Base-by-base conservation (phyloP, 2,888 invertebrate genomes). In the Morpho deidamia region DNA sequence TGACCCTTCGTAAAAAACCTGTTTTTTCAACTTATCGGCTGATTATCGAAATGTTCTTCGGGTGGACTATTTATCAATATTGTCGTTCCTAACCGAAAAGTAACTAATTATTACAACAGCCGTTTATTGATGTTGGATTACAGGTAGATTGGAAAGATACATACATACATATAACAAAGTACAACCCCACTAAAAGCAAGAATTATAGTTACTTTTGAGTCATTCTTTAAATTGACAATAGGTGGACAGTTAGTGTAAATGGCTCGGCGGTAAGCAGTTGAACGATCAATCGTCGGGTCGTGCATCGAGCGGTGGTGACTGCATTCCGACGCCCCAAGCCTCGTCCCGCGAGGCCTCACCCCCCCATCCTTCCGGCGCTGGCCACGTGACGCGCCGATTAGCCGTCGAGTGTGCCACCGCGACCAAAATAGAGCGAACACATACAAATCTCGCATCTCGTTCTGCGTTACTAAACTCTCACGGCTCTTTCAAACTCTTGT, bases 351-450 rank as follows among this genome's bases (percentile, higher is more conserved):
- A 70, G 66, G 56, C 69, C 78, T 72, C 82, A 72, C 84, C 84
- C 83, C n/a, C 83, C 77, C 86, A 82, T 79, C 81, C 86, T 86
- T 83, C 86, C 84, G 83, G 81, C 79, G 80, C 74, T 78, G 78
- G 83, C 87, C 88, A 88, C 87, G 86, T 87, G 87, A 86, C 86
- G 79, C 74, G 79, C 72, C 85, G 87, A 88, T 88, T 86, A 88
- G 87, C 86, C 74, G 79, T 78, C 75, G 83, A 84, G 80, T 83
- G 83, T 83, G 84, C 84, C 80, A 83, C 83, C 77, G 80, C 79
- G 80, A 87, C 85, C 83, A 78, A 87, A 87, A 87, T 88, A 87
- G 85, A 87, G 82, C 83, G 76, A 78, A 75, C 77, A 75, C 78
- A 77, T 73, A 78, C 76, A 71, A 59, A 78, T 76, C 74, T 76